Percentiles rank a stretch among this genome's conserved stretches.
phyloP scores from a whole-genome alignment of 1,140 invertebrate genomes.

The Uloborus diversus region DNA sequence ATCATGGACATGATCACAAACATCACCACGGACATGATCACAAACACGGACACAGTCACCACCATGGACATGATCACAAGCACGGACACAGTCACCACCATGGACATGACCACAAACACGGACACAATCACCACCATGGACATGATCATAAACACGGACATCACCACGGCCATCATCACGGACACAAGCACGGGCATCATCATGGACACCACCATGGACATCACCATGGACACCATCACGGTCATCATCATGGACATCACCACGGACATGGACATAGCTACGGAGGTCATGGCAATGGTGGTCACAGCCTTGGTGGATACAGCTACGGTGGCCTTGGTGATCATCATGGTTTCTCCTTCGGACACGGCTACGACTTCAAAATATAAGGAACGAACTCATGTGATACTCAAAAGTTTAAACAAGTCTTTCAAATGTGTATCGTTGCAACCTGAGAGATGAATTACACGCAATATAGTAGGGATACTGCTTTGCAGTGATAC shows the following conservation, averaged over 20 bases:
- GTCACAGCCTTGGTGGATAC: slow-evolving; percentile 13
- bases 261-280: slow-evolving; percentile 1
- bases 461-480: no score
- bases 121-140: neutral
- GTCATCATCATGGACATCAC: slow-evolving; percentile 1
- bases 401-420: neutral
- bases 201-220: slow-evolving; percentile 9
- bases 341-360: slow-evolving; percentile 10
- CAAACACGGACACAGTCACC: neutral
- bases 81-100: slow-evolving; percentile 15
- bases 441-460: no score
- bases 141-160: slow-evolving; percentile 10
- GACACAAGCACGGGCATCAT: neutral
- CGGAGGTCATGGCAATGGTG: neutral
- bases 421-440: neutral
- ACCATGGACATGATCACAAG: neutral
- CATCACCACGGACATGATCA: slow-evolving; percentile 22
- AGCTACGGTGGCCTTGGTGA: slow-evolving; percentile 40
- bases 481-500: no score
- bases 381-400: neutral
- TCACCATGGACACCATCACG: slow-evolving; percentile 14
- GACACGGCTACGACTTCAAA: slow-evolving; percentile 26
- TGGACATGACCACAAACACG: slow-evolving; percentile 5
- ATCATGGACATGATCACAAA: neutral
- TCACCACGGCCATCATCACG: slow-evolving; percentile 1